phyloP scores from a whole-genome alignment of 2,888 invertebrate genomes.

The Leptopilina syphax region DNA sequence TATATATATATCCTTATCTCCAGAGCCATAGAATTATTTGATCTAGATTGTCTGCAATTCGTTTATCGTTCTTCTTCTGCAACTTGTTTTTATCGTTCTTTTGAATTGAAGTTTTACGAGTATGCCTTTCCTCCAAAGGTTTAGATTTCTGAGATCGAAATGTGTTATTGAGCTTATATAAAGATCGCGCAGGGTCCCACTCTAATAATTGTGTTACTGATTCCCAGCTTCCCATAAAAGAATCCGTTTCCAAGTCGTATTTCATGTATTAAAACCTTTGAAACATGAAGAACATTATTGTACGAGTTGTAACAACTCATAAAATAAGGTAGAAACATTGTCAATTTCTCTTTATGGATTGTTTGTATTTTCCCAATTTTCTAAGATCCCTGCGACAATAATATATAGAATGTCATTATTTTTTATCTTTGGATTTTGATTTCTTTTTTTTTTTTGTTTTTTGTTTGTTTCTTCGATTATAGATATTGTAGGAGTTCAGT shows the following conservation, averaged over 20 bases:
- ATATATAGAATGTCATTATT: slow-evolving; percentile 8
- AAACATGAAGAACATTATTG: slow-evolving; percentile 27
- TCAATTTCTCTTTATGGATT: slow-evolving; percentile 25
- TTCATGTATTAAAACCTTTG: slow-evolving; percentile 16
- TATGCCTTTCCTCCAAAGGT: slow-evolving; percentile 1
- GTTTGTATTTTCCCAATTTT: slow-evolving; percentile 29
- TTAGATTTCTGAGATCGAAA: slow-evolving; percentile 22
- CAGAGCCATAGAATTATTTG: background rate
- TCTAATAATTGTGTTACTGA: slow-evolving; percentile 28
- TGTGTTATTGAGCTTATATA: slow-evolving; percentile 24
- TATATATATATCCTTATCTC: background rate
- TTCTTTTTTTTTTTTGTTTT: background rate
- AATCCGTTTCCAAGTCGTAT: slow-evolving; percentile 11
- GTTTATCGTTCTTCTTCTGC: slow-evolving; percentile 27
- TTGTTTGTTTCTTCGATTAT: background rate
- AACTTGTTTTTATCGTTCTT: slow-evolving; percentile 25
- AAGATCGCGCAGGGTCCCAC: slow-evolving; percentile 19
- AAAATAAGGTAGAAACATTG: slow-evolving; percentile 32
- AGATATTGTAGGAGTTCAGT: background rate
- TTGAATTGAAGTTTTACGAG: slow-evolving; percentile 31
- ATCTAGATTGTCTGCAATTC: slow-evolving; percentile 20
- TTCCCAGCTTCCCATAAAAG: slow-evolving; percentile 18
- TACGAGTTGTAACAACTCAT: slow-evolving; percentile 23
- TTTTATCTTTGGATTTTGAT: slow-evolving; percentile 7
- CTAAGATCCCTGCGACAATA: background rate